Evolutionary conservation across 2,888 invertebrate species (phyloP).

Genomic region (Strigamia transsilvanica): DNA sequence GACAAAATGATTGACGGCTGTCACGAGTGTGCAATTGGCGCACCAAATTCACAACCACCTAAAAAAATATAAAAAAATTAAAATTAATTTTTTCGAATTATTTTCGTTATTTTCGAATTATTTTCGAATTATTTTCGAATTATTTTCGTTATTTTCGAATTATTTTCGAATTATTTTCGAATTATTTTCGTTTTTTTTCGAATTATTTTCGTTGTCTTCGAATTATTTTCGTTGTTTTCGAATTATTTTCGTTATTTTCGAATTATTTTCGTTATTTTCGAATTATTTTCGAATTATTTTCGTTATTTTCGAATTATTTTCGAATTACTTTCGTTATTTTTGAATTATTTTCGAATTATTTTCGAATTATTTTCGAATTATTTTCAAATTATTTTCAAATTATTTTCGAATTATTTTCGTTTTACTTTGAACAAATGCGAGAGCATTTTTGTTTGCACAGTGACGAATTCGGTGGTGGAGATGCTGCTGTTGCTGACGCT

Average conservation of each 20-base stretch:
- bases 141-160: not conserved
- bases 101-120: not conserved
- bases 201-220: no score
- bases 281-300: not conserved
- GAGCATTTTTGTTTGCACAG: constrained; percentile 74
- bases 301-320: not conserved
- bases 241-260: not conserved
- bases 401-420: not conserved
- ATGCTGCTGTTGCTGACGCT: constrained; percentile 59
- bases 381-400: not conserved
- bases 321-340: constrained; percentile 67
- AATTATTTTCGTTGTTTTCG: not conserved
- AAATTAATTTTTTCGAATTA: no score
- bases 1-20: constrained; percentile 80
- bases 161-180: not conserved
- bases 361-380: not conserved
- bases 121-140: not conserved
- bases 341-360: not conserved
- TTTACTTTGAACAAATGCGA: constrained; percentile 78
- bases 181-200: constrained; percentile 67
- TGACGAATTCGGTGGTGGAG: constrained; percentile 57
- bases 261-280: not conserved
- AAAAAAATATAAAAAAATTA: constrained; percentile 7
- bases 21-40: constrained; percentile 87
- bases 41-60: constrained; percentile 72